Evolutionary conservation across 2,888 invertebrate species (phyloP).

Genomic region (Lathronympha strigana): DNA sequence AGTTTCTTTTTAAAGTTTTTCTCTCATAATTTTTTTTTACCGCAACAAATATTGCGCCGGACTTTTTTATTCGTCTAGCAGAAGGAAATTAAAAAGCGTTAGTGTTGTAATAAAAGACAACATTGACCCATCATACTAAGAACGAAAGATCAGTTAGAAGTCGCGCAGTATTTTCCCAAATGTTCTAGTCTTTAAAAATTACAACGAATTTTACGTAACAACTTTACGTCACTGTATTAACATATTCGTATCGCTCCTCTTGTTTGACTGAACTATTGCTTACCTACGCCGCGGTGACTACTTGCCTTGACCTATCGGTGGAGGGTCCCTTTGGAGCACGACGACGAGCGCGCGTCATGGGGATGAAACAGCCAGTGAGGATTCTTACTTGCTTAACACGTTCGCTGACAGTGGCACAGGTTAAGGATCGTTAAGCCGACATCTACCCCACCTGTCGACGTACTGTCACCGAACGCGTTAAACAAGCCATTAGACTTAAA

Average conservation of each 20-base stretch:
- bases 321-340: neutral
- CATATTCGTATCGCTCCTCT: conserved; percentile 7
- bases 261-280: conserved; percentile 1
- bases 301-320: conserved; percentile 15
- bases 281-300: conserved; percentile 10
- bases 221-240: conserved; percentile 41
- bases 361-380: conserved; percentile 47
- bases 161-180: conserved; percentile 28
- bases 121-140: too few relatives aligned
- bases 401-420: too few relatives aligned
- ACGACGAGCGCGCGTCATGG: conserved; percentile 4
- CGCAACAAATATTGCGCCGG: too few relatives aligned
- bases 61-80: too few relatives aligned
- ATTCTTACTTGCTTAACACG: conserved; percentile 52
- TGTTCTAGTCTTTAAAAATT: conserved; percentile 30
- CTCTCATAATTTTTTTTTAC: too few relatives aligned
- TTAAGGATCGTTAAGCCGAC: too few relatives aligned
- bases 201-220: conserved; percentile 39
- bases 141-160: too few relatives aligned
- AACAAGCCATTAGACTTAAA: conserved; percentile 50
- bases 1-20: too few relatives aligned
- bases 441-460: too few relatives aligned
- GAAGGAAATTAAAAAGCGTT: too few relatives aligned
- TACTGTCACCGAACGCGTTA: too few relatives aligned
- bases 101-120: too few relatives aligned